Conservation (phyloP, 2,797 vertebrate genomes). For the Sebastes cheni region DNA sequence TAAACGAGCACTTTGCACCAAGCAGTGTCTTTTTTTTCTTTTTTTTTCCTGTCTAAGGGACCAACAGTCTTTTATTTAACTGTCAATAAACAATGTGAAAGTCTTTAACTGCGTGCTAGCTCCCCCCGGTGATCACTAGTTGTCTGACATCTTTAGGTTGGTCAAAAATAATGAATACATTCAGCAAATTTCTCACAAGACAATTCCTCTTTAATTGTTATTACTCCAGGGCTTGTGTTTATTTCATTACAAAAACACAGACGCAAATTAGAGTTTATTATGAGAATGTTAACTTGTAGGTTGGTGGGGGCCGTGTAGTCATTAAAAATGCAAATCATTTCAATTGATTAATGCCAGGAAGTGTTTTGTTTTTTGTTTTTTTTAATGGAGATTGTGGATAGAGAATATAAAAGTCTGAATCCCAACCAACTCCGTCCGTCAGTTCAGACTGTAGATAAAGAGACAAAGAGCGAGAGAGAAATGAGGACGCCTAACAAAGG, state of each 20-base stretch:
- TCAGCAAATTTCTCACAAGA: neutral
- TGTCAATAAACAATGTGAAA: conserved; percentile 21
- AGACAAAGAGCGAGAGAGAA: neutral
- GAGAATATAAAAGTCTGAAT: neutral
- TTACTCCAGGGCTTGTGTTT: neutral
- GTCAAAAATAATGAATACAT: conserved; percentile 10
- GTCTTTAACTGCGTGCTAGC: conserved; percentile 67
- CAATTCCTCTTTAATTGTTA: neutral
- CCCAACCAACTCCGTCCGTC: neutral
- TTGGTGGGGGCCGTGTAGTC: neutral
- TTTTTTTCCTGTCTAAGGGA: neutral
- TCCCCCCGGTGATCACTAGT: conserved; percentile 75
- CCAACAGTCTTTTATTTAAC: conserved; percentile 27
- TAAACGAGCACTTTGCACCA: conserved; percentile 11
- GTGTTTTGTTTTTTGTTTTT: neutral
- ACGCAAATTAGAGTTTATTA: conserved; percentile 2
- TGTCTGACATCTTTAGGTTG: conserved; percentile 44
- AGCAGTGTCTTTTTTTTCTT: neutral
- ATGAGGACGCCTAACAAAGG: conserved; percentile 28
- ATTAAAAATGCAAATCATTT: neutral
- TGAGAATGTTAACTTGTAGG: neutral
- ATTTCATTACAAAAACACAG: neutral
- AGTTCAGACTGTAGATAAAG: neutral
- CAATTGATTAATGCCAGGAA: neutral
- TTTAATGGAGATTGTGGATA: neutral